Conservation (phyloP, 2,888 invertebrate genomes). For the Agonopterix arenella region DNA sequence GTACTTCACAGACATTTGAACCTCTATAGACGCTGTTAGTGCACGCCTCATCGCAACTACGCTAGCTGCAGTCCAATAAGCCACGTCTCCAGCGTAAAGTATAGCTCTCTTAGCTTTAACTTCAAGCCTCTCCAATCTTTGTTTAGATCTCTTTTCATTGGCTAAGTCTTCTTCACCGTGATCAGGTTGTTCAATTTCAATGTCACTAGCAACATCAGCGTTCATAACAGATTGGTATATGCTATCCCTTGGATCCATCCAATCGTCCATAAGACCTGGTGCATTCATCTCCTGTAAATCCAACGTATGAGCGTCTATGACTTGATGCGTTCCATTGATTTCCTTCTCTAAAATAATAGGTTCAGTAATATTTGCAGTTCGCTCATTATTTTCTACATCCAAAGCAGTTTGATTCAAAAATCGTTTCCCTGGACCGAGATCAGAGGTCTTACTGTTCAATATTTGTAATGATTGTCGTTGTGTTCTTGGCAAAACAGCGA, state of each 20-base stretch:
- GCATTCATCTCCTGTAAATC: conserved; percentile 44
- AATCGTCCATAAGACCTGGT: conserved; percentile 51
- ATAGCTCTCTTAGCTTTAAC: conserved; percentile 68
- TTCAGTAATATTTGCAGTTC: conserved; percentile 36
- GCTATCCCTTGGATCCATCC: conserved; percentile 49
- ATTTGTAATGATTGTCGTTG: conserved; percentile 40
- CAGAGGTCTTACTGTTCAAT: conserved; percentile 25
- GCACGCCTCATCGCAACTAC: conserved; percentile 67
- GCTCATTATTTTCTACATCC: conserved; percentile 43
- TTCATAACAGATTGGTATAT: conserved; percentile 40
- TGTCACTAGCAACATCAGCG: conserved; percentile 55
- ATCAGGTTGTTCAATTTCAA: conserved; percentile 59
- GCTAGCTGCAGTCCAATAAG: conserved; percentile 65
- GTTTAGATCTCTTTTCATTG: conserved; percentile 53
- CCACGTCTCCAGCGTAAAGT: conserved; percentile 67
- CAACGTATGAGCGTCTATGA: conserved; percentile 32
- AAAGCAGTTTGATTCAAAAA: conserved; percentile 63
- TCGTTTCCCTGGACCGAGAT: conserved; percentile 30
- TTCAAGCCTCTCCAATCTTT: conserved; percentile 56
- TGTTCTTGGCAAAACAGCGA: conserved; percentile 42
- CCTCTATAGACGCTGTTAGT: conserved; percentile 65
- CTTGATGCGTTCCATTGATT: conserved; percentile 43
- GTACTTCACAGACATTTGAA: conserved; percentile 63
- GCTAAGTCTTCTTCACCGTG: conserved; percentile 37
- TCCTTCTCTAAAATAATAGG: conserved; percentile 47